Percentiles rank a stretch among this genome's conserved stretches.
These are phyloP conservation scores for Anagyrus pseudococci DNA, from an alignment of 2,888 invertebrate genomes.

Conservation along the genomic window DNA sequence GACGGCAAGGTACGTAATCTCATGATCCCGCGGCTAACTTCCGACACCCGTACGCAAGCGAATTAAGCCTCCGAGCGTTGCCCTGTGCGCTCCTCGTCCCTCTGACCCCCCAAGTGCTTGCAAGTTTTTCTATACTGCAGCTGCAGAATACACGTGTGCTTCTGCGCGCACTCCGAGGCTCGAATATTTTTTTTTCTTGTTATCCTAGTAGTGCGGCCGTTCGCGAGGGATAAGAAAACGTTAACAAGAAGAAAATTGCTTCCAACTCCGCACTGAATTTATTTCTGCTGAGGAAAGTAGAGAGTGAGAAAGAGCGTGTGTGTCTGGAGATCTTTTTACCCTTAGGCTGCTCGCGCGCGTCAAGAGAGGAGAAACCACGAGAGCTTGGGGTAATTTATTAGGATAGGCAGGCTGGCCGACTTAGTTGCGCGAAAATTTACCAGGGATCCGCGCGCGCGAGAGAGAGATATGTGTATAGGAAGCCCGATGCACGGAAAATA, in stretches of 20 bases:
- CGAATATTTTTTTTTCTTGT: too few relatives aligned
- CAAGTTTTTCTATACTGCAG: too few relatives aligned
- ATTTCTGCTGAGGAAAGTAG: not conserved
- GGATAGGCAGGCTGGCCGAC: not conserved
- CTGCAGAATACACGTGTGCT: too few relatives aligned
- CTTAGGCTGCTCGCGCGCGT: too few relatives aligned
- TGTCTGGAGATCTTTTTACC: not conserved
- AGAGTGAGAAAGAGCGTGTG: not conserved
- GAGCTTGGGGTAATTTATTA: conserved; percentile 9
- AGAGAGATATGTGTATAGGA: not conserved
- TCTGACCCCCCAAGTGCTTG: not conserved
- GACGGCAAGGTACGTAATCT: conserved; percentile 45
- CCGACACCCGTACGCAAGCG: conserved; percentile 39
- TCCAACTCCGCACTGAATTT: conserved; percentile 34
- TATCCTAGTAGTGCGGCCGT: conserved; percentile 13
- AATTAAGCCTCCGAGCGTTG: conserved; percentile 43
- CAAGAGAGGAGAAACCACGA: not conserved
- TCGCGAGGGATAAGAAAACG: conserved; percentile 39
- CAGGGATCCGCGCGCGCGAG: not conserved
- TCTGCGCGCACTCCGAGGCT: too few relatives aligned
- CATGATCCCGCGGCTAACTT: conserved; percentile 46
- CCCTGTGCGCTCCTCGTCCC: conserved; percentile 36
- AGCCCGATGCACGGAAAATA: too few relatives aligned
- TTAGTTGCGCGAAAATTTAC: not conserved
- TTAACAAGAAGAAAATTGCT: conserved; percentile 51